These are phyloP conservation scores for Oreotrochilus melanogaster DNA, from an alignment of 2,113 vertebrate species.

Conservation along the genomic window DNA sequence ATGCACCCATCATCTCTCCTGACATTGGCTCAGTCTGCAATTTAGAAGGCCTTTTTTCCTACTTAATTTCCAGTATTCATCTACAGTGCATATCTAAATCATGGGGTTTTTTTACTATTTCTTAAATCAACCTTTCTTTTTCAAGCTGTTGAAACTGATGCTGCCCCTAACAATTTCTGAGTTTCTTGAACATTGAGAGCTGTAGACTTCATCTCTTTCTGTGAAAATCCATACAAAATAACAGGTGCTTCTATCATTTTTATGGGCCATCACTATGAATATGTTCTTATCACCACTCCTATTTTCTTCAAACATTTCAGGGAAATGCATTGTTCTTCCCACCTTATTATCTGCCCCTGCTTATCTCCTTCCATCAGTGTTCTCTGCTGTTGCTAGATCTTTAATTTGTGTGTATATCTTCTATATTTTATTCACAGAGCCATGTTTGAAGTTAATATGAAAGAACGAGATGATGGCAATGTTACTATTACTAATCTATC, in stretches of 20 bases:
- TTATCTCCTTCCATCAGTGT: background rate
- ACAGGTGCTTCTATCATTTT: background rate
- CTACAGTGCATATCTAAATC: background rate
- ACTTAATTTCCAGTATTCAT: background rate
- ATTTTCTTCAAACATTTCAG: background rate
- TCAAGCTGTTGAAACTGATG: background rate
- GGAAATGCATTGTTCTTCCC: background rate
- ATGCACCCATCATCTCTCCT: background rate
- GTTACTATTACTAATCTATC: slow-evolving; percentile 91
- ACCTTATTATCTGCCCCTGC: background rate
- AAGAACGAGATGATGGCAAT: slow-evolving; percentile 90
- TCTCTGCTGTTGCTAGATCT: background rate
- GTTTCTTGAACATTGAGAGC: background rate
- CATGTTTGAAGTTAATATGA: slow-evolving; percentile 98
- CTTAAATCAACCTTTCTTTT: background rate
- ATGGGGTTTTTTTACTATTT: background rate
- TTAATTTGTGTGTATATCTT: slow-evolving; percentile 55
- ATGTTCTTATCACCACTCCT: background rate
- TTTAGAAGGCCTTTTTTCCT: background rate
- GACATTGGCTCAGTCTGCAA: background rate
- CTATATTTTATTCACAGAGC: slow-evolving; percentile 82
- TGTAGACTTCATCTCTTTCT: background rate
- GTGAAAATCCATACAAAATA: background rate
- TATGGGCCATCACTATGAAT: background rate
- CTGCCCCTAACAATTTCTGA: background rate